Conservation (phyloP, 2,888 invertebrate genomes). For the Andrena marginata region DNA sequence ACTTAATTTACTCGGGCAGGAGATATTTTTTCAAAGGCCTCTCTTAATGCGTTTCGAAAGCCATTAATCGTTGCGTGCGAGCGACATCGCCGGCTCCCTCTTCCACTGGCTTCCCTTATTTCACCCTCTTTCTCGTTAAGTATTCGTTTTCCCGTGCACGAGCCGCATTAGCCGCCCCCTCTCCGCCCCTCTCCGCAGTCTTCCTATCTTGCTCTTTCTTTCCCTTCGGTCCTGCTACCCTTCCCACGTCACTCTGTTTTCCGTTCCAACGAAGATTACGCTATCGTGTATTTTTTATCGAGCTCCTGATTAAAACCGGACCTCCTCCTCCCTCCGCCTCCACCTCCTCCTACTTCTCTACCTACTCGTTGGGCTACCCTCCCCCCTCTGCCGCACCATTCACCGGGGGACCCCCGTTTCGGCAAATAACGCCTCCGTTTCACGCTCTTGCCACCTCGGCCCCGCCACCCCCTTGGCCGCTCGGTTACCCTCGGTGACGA, state of each 20-base stretch:
- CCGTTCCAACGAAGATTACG: slow-evolving; percentile 76
- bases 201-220: slow-evolving; percentile 65
- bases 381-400: slow-evolving; percentile 19
- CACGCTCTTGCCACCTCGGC: slow-evolving; percentile 49
- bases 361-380: slow-evolving; percentile 3
- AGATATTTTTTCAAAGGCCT: slow-evolving; percentile 71
- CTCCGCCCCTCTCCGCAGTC: slow-evolving; percentile 54
- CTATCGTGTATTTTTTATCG: slow-evolving; percentile 78
- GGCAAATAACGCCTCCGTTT: slow-evolving; percentile 71
- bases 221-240: slow-evolving; percentile 38
- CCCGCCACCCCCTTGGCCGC: slow-evolving; percentile 7
- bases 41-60: slow-evolving; percentile 71
- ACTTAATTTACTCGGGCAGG: slow-evolving; percentile 63
- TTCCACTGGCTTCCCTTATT: slow-evolving; percentile 56
- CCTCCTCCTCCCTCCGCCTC: slow-evolving; percentile 44
- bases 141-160: slow-evolving; percentile 70
- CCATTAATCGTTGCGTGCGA: slow-evolving; percentile 74
- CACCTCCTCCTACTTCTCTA: slow-evolving; percentile 9
- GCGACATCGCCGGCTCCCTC: slow-evolving; percentile 52
- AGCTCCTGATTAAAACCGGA: slow-evolving; percentile 74
- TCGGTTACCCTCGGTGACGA: slow-evolving; percentile 56
- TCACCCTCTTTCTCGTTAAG: slow-evolving; percentile 64
- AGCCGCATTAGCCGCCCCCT: slow-evolving; percentile 67
- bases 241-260: slow-evolving; percentile 64
- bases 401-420: slow-evolving; percentile 52